Conservation (phyloP, 1,140 invertebrate species). For the Drepana arcuata region DNA sequence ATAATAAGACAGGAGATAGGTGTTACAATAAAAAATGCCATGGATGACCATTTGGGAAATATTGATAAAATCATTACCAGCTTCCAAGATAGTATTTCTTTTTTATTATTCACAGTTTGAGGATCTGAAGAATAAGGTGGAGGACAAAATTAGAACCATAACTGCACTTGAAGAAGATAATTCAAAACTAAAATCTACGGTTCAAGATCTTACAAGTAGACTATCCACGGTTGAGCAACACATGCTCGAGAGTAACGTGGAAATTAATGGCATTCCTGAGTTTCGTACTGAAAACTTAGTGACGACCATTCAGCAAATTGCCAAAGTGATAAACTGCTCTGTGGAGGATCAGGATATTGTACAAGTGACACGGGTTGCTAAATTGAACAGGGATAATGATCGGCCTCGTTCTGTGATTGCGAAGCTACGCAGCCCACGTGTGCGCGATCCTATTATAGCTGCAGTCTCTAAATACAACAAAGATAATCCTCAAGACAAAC, state of each 20-base stretch:
- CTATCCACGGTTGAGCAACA: conserved; percentile 6
- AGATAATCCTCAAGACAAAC: conserved; percentile 6
- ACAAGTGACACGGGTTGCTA: conserved; percentile 14
- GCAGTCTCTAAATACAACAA: conserved; percentile 13
- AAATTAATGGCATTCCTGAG: conserved; percentile 16
- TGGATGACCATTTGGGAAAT: conserved; percentile 2
- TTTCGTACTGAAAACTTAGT: conserved; percentile 11
- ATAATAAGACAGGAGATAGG: background rate
- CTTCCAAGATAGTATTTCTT: conserved; percentile 8
- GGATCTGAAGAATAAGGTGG: conserved; percentile 2
- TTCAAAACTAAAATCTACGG: background rate
- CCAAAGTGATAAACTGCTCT: background rate
- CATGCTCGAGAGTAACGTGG: conserved; percentile 10
- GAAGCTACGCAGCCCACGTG: conserved; percentile 7
- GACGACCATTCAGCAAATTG: conserved; percentile 8
- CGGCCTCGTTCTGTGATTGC: conserved; percentile 13
- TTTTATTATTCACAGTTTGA: conserved; percentile 13
- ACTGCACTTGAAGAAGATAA: conserved; percentile 2
- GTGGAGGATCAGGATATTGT: background rate
- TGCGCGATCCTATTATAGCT: conserved; percentile 12
- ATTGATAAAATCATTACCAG: conserved; percentile 4
- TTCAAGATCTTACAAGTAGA: conserved; percentile 7
- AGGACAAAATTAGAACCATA: conserved; percentile 5
- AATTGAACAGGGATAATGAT: conserved; percentile 10
- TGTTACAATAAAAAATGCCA: too few species aligned